Evolutionary conservation across 2,113 vertebrate genomes (phyloP).

Genomic region (Corythoichthys intestinalis): DNA sequence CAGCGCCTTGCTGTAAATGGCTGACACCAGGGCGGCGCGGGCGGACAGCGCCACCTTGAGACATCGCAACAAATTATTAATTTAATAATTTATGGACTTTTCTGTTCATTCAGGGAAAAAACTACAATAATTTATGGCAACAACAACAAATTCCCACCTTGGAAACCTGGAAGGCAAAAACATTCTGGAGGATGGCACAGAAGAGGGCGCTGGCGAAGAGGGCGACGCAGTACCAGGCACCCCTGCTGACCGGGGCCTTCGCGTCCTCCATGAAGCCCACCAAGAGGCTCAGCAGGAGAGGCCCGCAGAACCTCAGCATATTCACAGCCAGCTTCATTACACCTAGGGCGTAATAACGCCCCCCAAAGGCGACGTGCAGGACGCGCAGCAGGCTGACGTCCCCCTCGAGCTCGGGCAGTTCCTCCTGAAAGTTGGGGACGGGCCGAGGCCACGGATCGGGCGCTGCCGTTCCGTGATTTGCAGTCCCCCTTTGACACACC

Average conservation of each 20-base stretch:
- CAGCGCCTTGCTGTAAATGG: constrained; percentile 84
- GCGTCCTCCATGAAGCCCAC: constrained; percentile 85
- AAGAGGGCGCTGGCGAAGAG: constrained; percentile 80
- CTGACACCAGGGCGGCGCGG: constrained; percentile 75
- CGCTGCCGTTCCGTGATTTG: constrained; percentile 7
- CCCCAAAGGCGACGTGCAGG: constrained; percentile 81
- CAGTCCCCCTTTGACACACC: constrained; percentile 43
- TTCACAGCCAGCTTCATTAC: constrained; percentile 78
- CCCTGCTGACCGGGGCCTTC: constrained; percentile 78
- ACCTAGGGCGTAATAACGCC: constrained; percentile 79
- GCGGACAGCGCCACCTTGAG: constrained; percentile 70
- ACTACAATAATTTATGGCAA: neutral
- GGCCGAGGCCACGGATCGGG: constrained; percentile 49
- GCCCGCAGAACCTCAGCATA: constrained; percentile 81
- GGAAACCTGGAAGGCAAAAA: constrained; percentile 80
- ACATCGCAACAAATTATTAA: neutral
- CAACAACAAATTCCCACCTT: constrained; percentile 52
- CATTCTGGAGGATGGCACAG: constrained; percentile 77
- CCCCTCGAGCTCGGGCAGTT: constrained; percentile 21
- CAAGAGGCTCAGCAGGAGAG: constrained; percentile 83
- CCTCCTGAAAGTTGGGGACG: constrained; percentile 21
- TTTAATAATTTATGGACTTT: too few species aligned
- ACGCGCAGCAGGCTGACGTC: constrained; percentile 73
- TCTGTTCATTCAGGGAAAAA: too few species aligned
- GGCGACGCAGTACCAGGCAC: constrained; percentile 79